phyloP scores from a whole-genome alignment of 2,797 vertebrate genomes.

The Anas bernieri region DNA sequence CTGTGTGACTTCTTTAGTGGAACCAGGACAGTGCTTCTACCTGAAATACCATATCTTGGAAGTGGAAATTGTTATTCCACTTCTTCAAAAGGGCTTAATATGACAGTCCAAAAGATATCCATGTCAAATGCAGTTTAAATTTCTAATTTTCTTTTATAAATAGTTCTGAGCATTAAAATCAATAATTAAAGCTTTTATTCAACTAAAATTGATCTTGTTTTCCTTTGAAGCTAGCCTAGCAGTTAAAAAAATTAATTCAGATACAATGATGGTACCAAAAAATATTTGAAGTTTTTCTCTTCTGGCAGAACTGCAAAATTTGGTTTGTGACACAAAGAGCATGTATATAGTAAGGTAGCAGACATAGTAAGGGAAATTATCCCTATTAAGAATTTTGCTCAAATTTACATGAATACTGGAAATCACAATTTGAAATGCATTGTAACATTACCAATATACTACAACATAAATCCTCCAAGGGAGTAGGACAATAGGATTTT shows the following conservation, averaged over 20 bases:
- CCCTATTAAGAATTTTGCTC: not conserved
- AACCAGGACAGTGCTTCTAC: not conserved
- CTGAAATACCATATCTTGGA: not conserved
- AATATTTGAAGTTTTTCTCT: not conserved
- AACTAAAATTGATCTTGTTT: not conserved
- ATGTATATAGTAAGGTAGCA: not conserved
- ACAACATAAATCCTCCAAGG: too few species aligned
- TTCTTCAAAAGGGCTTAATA: not conserved
- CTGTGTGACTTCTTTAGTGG: not conserved
- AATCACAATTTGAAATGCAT: not conserved
- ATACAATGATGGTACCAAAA: not conserved
- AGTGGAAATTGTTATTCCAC: not conserved
- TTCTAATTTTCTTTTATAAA: not conserved
- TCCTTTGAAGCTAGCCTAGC: not conserved
- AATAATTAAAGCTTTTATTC: not conserved
- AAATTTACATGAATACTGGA: not conserved
- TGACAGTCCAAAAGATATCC: not conserved
- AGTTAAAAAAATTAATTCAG: not conserved
- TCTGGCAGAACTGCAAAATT: not conserved
- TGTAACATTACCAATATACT: not conserved
- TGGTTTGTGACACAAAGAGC: fast-evolving
- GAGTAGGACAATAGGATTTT: not conserved
- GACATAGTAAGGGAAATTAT: not conserved
- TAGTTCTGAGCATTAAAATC: not conserved
- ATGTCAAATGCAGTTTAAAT: not conserved